Evolutionary conservation across 2,113 vertebrate genomes (phyloP), one percentile per base, ranked within the genome.

Genomic region (Typhlomys cinereus): DNA sequence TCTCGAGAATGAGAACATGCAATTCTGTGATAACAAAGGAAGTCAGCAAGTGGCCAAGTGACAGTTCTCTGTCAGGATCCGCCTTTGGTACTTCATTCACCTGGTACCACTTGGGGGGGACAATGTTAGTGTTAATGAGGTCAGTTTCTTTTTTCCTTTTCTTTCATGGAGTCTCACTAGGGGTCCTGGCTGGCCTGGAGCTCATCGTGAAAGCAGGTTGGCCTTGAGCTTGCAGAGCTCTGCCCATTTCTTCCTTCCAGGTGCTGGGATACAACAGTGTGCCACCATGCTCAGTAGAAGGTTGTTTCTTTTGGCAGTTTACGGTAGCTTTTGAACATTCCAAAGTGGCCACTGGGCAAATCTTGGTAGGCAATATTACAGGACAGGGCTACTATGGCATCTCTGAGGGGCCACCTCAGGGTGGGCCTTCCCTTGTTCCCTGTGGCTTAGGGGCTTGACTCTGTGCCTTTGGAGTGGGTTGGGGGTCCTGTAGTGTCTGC

Each of bases 401-500:
- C 85, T 89, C 36, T 64, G 10, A 64, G n/a, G 1, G 2, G 64
- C 20, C 17, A 23, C n/a, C 64, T 14, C 2, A 41, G 48, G 31
- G 11, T 23, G n/a, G 41, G 48, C 20, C n/a, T n/a, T 25, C 36
- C 31, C 20, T 2, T 0, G 23, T 62, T 73, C 57, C 0, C 0
- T 6, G 39, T 14, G 46, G 86, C 31, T 34, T 27, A 21, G 1
- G 14, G 66, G 59, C 67, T 34, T 48, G 66, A 39, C 34, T 36
- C 21, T 52, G 5, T 62, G 23, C 34, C 11, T 34, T n/a, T 64
- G 70, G 88, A 79, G 54, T 62, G 66, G 14, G 17, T 41, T 71
- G 4, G 75, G 90, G 96, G 91, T 85, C 96, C 89, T 71, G 78
- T 18, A 87, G 73, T 23, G n/a, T 89, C 85, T 57, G 59, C 93